Evolutionary conservation across 2,888 invertebrate genomes (phyloP).

Genomic region (Scelioninae gen. 2): DNA sequence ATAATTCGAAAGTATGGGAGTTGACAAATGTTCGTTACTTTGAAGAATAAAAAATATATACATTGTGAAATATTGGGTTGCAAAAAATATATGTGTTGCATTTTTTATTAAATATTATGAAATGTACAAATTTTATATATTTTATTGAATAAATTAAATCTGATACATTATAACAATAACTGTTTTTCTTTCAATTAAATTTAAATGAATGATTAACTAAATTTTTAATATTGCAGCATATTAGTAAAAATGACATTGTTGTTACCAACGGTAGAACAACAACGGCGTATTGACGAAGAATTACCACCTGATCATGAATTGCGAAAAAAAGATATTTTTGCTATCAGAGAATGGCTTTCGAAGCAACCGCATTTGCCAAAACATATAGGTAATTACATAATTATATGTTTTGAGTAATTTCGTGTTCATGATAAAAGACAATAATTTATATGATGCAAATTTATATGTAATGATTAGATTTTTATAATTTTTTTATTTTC

Average conservation of each 20-base stretch:
- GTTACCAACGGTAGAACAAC: conserved; percentile 72
- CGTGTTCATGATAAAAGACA: too few relatives aligned
- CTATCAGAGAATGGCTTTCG: conserved; percentile 71
- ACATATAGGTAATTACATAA: conserved; percentile 70
- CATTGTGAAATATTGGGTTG: conserved; percentile 14
- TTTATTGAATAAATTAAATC: too few relatives aligned
- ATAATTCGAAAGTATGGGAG: conserved; percentile 26
- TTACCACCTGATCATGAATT: conserved; percentile 70
- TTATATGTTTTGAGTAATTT: too few relatives aligned
- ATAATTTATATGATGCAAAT: too few relatives aligned
- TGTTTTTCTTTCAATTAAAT: too few relatives aligned
- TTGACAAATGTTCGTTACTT: conserved; percentile 26
- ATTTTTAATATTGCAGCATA: conserved; percentile 6
- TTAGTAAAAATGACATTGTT: conserved; percentile 69
- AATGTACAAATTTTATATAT: too few relatives aligned
- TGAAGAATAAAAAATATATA: not conserved
- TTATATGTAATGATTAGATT: too few relatives aligned
- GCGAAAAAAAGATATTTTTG: conserved; percentile 69
- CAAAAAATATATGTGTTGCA: not conserved
- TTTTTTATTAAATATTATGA: too few relatives aligned
- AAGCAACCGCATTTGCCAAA: conserved; percentile 74
- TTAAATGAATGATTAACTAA: too few relatives aligned
- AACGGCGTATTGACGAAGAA: conserved; percentile 70
- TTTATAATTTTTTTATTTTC: too few relatives aligned
- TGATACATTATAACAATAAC: too few relatives aligned